A percentile compares a stretch with the other conserved stretches of the same genome.
Conservation (phyloP, 2,888 invertebrate species). For the Heliconius charithonia region DNA sequence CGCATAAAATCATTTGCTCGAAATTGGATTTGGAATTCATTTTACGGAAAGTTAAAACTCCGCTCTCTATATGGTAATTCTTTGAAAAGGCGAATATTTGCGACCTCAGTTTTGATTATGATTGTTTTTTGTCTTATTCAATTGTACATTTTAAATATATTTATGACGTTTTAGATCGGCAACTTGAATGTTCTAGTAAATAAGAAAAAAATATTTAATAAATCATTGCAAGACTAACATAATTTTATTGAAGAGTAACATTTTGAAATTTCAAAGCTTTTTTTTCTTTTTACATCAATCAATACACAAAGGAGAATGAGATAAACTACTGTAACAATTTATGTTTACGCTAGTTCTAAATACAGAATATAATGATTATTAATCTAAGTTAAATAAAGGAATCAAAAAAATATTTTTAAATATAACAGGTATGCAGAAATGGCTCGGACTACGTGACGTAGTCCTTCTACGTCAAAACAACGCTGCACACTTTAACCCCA, state of each 20-base stretch:
- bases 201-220: too few relatives aligned
- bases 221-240: too few relatives aligned
- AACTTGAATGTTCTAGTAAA: neutral
- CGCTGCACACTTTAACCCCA: neutral
- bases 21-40: conserved; percentile 53
- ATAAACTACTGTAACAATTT: neutral
- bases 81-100: conserved; percentile 25
- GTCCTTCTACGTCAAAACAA: too few relatives aligned
- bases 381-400: neutral
- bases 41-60: conserved; percentile 49
- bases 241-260: too few relatives aligned
- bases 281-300: too few relatives aligned
- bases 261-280: too few relatives aligned
- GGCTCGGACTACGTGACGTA: neutral
- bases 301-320: too few relatives aligned
- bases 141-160: neutral
- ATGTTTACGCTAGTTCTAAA: neutral
- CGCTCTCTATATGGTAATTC: conserved; percentile 37
- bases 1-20: conserved; percentile 47
- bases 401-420: neutral
- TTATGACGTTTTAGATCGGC: neutral
- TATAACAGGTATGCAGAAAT: neutral
- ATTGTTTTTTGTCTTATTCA: neutral
- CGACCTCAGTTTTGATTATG: conserved; percentile 9
- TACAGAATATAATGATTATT: neutral